Evolutionary conservation across 2,113 vertebrate species (phyloP).

Genomic region (Gymnogyps californianus): DNA sequence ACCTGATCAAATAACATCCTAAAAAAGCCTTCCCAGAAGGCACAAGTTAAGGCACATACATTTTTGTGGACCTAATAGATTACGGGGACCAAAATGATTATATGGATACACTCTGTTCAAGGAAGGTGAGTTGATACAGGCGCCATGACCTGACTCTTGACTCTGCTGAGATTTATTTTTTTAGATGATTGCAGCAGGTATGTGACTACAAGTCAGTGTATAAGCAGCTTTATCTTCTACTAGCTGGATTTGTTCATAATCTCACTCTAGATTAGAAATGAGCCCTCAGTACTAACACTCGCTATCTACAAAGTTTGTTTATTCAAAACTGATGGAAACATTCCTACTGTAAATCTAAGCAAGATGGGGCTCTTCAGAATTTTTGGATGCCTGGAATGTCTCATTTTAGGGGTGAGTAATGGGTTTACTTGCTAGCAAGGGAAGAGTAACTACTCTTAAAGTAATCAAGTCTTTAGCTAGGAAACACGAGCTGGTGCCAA

Average conservation of each 20-base stretch:
- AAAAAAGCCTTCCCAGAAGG: background rate
- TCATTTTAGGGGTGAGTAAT: background rate
- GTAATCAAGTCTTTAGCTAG: background rate
- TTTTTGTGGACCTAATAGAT: background rate
- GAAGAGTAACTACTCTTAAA: background rate
- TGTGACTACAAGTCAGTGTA: background rate
- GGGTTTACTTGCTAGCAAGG: background rate
- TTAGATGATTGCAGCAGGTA: background rate
- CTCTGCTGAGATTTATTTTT: background rate
- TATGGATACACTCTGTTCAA: background rate
- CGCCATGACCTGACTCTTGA: background rate
- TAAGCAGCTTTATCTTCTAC: background rate
- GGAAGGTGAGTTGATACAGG: background rate
- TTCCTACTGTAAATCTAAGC: background rate
- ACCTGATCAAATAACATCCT: background rate
- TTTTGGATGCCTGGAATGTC: background rate
- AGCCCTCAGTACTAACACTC: background rate
- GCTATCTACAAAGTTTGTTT: background rate
- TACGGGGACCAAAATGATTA: rapidly evolving
- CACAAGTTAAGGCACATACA: background rate
- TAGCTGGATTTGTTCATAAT: background rate
- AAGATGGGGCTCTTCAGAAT: background rate
- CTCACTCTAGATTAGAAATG: background rate
- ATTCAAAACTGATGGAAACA: background rate
- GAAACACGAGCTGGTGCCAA: background rate